These are phyloP conservation scores for Dynastes tityus DNA, from an alignment of 2,888 invertebrate genomes.

Conservation along the genomic window DNA sequence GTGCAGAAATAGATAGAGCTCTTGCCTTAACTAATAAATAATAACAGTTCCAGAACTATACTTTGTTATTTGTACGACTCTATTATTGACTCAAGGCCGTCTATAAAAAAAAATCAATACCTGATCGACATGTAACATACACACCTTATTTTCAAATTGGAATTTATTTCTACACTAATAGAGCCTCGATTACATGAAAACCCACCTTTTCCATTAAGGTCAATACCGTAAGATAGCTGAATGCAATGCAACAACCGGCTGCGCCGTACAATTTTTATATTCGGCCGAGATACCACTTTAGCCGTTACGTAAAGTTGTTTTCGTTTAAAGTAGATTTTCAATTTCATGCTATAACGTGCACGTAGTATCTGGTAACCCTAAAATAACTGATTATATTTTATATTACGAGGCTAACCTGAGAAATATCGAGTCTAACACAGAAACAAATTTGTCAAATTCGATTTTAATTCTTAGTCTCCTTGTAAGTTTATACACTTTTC, in stretches of 20 bases:
- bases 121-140: constrained; percentile 27
- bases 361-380: too few species aligned
- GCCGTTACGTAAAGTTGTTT: constrained; percentile 3
- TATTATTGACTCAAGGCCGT: constrained; percentile 31
- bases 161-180: constrained; percentile 24
- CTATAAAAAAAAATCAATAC: constrained; percentile 33
- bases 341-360: too few species aligned
- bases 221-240: constrained; percentile 24
- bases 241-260: background rate
- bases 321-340: background rate
- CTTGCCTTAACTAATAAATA: background rate
- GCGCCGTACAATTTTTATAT: background rate
- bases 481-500: too few species aligned
- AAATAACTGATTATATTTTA: too few species aligned
- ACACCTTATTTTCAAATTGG: constrained; percentile 32
- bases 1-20: background rate
- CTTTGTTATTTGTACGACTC: constrained; percentile 21
- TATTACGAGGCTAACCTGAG: too few species aligned
- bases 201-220: constrained; percentile 24
- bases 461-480: too few species aligned
- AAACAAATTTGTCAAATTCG: too few species aligned
- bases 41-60: constrained; percentile 13
- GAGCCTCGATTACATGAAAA: constrained; percentile 15
- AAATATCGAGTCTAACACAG: too few species aligned
- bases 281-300: background rate